Evolutionary conservation across 2,888 invertebrate species (phyloP).

Genomic region (Ormyrus thymus): DNA sequence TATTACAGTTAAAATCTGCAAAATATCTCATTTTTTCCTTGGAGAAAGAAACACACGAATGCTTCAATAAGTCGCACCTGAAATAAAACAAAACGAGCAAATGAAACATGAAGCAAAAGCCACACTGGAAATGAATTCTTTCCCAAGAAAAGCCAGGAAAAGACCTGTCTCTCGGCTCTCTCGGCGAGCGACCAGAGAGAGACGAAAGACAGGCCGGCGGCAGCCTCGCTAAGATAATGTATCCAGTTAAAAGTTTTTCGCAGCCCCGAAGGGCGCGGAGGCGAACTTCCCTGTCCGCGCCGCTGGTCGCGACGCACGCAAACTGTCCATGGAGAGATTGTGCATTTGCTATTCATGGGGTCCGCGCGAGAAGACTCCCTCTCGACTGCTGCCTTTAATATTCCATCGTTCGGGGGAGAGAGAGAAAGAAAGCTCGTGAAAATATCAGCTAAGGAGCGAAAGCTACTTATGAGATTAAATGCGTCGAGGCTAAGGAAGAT

Average conservation of each 20-base stretch:
- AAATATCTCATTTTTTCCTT: too few species aligned
- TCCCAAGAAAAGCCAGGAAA: background rate
- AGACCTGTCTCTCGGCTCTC: background rate
- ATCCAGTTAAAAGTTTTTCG: conserved; percentile 72
- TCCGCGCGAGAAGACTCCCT: background rate
- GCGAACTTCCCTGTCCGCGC: conserved; percentile 34
- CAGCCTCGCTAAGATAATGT: conserved; percentile 68
- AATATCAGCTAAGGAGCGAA: background rate
- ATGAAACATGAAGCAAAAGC: too few species aligned
- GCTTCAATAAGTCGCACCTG: too few species aligned
- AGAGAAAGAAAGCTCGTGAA: background rate
- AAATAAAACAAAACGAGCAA: too few species aligned
- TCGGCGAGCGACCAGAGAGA: too few species aligned
- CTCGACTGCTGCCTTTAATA: conserved; percentile 66
- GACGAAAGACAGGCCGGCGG: conserved; percentile 41
- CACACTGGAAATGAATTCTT: conserved; percentile 2
- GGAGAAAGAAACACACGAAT: too few species aligned
- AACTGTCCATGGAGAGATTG: conserved; percentile 67
- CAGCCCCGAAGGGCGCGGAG: background rate
- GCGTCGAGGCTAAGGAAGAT: background rate
- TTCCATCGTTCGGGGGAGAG: conserved; percentile 60
- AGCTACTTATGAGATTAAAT: conserved; percentile 4
- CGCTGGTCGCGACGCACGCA: conserved; percentile 54
- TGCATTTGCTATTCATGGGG: conserved; percentile 72
- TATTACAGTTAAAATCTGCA: too few species aligned